Conservation (phyloP, 1,140 invertebrate genomes). For the Sycophila sp. region DNA sequence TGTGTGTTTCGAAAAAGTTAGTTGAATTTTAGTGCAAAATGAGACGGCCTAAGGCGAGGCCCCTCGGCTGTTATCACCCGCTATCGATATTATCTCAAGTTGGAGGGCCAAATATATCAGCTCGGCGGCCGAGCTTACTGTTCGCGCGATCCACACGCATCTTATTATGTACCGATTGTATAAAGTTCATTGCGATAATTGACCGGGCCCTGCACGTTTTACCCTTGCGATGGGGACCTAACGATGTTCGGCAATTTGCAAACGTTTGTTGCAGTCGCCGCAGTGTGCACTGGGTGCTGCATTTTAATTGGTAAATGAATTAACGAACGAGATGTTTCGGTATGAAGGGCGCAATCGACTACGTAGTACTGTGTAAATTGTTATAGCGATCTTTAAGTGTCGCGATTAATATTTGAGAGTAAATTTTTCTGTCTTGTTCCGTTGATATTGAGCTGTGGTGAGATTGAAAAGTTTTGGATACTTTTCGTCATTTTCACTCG, state of each 20-base stretch:
- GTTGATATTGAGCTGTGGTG: no score
- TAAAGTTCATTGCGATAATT: not conserved
- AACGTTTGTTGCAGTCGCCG: no score
- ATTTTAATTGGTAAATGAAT: no score
- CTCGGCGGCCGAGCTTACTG: not conserved
- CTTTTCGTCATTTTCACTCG: no score
- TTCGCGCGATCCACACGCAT: slow-evolving; percentile 1
- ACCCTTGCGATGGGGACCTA: no score
- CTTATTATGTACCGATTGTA: slow-evolving; percentile 1
- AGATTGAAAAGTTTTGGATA: no score
- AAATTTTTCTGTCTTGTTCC: not conserved
- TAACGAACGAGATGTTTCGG: no score
- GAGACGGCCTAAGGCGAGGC: not conserved
- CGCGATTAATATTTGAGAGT: not conserved
- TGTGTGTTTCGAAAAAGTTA: not conserved
- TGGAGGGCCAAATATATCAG: slow-evolving; percentile 31
- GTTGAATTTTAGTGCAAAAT: not conserved
- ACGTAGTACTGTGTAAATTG: not conserved
- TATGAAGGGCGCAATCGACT: not conserved
- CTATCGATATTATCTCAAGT: not conserved
- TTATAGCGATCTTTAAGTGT: not conserved
- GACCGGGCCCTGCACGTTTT: no score
- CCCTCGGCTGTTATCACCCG: not conserved
- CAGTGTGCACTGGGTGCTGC: no score
- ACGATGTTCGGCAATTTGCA: no score